Base-by-base conservation (phyloP, 2,888 invertebrate species). In the Lycia hirtaria region DNA sequence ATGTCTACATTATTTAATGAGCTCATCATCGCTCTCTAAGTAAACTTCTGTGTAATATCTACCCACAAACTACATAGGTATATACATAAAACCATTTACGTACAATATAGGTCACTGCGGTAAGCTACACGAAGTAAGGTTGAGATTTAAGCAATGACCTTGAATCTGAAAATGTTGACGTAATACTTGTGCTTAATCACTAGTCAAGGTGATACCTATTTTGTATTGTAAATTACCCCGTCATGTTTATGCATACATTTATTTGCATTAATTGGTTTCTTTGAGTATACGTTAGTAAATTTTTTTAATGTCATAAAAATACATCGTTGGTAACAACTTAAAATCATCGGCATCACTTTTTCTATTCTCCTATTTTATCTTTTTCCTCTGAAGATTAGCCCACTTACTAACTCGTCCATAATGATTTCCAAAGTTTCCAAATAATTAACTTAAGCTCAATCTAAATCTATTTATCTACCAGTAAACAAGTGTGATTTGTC, bases 131-230 rank as follows among this genome's bases (percentile, higher is more conserved):
- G 10, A 41, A 26, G 14, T 20, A 12, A 37, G 17, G 26, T 43
- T 26, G 19, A 43, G 49, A 40, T 30, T 49, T 30, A n/a, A 40
- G 38, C 32, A 20, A 20, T 28, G 43, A n/a, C 51, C 41, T 40
- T 28, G 43, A 51, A 51, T 51, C 33, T 32, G 4, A 35, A 51
- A 41, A 22, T 22, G 41, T 47, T 60, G 50, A 55, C 51, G 47
- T 24, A 51, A 48, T 43, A 43, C n/a, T n/a, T n/a, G 35, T 35
- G 26, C 49, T 44, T 48, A 56, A 54, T 56, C 60, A 57, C 33
- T 28, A 41, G 26, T 24, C 24, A 24, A 41, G 15, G 15, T n/a
- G 41, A 14, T 15, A 14, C 14, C 19, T 49, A 30, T 40, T 22
- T 38, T 20, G 4, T 3, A 20, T 40, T 41, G 10, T 22, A 22